These are phyloP conservation scores for Hedya salicella DNA, from an alignment of 2,888 invertebrate genomes.

Conservation along the genomic window DNA sequence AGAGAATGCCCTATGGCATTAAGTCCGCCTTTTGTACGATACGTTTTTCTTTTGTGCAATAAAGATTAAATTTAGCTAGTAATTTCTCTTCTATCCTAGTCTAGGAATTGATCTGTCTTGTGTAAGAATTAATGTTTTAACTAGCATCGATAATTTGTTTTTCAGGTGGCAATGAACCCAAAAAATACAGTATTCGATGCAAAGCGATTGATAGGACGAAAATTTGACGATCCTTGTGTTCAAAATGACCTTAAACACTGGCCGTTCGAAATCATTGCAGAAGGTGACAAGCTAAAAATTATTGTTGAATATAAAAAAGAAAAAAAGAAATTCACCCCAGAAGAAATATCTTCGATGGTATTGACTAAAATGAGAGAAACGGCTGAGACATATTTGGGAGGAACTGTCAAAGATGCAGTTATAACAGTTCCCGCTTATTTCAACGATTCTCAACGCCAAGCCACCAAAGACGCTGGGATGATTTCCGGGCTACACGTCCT, in stretches of 20 bases:
- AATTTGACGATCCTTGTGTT: slow-evolving; percentile 90
- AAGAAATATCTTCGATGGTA: slow-evolving; percentile 94
- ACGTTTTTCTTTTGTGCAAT: too few species aligned
- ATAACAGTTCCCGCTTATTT: slow-evolving; percentile 94
- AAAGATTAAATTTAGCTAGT: too few species aligned
- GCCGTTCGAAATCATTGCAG: slow-evolving; percentile 90
- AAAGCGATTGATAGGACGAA: slow-evolving; percentile 93
- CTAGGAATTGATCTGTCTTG: neutral
- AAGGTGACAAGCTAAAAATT: slow-evolving; percentile 90
- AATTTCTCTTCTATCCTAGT: too few species aligned
- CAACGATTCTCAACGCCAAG: slow-evolving; percentile 92
- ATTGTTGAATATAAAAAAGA: slow-evolving; percentile 90
- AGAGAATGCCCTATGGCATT: too few species aligned
- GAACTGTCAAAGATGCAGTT: slow-evolving; percentile 89
- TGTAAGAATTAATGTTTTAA: too few species aligned
- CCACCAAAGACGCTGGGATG: slow-evolving; percentile 95
- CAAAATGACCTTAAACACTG: slow-evolving; percentile 94
- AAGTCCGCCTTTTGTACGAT: too few species aligned
- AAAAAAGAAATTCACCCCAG: slow-evolving; percentile 90
- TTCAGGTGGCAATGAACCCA: slow-evolving; percentile 91
- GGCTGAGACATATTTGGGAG: slow-evolving; percentile 91
- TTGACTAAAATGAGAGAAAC: slow-evolving; percentile 93
- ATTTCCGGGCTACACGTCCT: slow-evolving; percentile 95
- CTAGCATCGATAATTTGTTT: slow-evolving; percentile 14
- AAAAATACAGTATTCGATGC: slow-evolving; percentile 93